Base-by-base conservation (phyloP, 2,888 invertebrate species). In the Pimpla rufipes region DNA sequence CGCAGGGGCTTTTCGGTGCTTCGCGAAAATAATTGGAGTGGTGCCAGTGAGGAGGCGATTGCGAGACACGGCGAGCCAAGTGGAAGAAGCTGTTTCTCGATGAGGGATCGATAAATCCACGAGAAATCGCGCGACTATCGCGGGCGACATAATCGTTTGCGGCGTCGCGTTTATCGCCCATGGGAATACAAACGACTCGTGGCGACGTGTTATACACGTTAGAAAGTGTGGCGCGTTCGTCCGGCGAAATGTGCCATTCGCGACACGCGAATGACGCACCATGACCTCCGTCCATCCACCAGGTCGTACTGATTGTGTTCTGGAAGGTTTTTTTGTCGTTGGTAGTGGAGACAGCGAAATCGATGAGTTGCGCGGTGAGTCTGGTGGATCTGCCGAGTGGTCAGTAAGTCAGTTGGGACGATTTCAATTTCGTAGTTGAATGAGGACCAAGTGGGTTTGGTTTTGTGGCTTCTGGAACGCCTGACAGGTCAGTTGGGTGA, bases 21-120 rank as follows among this genome's bases (percentile, higher is more conserved):
- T 83, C 83, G 78, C 77, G 85, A 85, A 81, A 83, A 83, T 85
- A 85, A 85, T 85, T 85, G 85, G 85, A 85, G 85, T 83, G 85
- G 67, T 79, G 81, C 81, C 85, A 79, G 85, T 78, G 59, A n/a
- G n/a, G 62, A 78, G 77, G 73, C 81, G 80, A 81, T 80, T 76
- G 70, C 68, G 73, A 57, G 79, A 57, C 47, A 21, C 29, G 29
- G 29, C 29, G 37, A 16, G 13, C 37, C 55, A 52, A n/a, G 11
- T n/a, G n/a, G 42, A 75, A 45, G 70, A 66, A 55, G 42, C 62
- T 35, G 59, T 55, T 55, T 64, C n/a, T 18, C 68, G 37, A 75
- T 62, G 29, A 13, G 50, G n/a, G 62, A 75, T 75, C 59, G 59
- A 75, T 80, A 68, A 79, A 74, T 79, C 16, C 6, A 59, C 29